Conservation (phyloP, 2,888 invertebrate species). For the Aspidiotus rigidus region DNA sequence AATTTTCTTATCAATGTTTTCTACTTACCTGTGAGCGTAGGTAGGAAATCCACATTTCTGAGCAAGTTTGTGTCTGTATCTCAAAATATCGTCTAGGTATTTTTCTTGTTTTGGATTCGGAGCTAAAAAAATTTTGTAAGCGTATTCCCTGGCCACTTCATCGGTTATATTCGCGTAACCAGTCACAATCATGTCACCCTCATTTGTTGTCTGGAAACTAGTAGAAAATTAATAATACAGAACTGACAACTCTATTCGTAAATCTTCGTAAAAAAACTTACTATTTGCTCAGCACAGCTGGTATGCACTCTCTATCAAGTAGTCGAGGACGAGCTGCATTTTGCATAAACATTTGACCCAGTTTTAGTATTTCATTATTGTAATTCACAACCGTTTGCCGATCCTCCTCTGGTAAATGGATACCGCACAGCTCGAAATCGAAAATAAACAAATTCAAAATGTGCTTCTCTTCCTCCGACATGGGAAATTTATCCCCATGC, state of each 20-base stretch:
- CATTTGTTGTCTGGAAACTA: constrained; percentile 42
- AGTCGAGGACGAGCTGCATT: constrained; percentile 61
- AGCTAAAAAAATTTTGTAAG: constrained; percentile 74
- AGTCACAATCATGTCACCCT: constrained; percentile 65
- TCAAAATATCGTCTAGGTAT: constrained; percentile 61
- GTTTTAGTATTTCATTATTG: constrained; percentile 70
- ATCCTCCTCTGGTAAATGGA: constrained; percentile 72
- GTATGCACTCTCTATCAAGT: constrained; percentile 57
- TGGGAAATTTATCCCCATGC: constrained; percentile 57
- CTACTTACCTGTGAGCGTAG: constrained; percentile 62
- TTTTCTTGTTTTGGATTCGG: constrained; percentile 68
- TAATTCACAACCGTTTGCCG: constrained; percentile 68
- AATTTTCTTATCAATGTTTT: neutral
- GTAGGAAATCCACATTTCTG: constrained; percentile 78
- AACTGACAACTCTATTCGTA: neutral
- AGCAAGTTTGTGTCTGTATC: constrained; percentile 69
- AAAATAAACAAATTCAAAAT: constrained; percentile 83
- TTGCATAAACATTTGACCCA: constrained; percentile 74
- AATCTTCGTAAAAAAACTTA: constrained; percentile 36
- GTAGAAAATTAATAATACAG: neutral
- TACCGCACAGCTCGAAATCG: constrained; percentile 96
- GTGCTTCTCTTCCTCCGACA: constrained; percentile 68
- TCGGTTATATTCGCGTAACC: constrained; percentile 74
- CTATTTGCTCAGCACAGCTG: constrained; percentile 49
- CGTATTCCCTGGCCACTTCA: constrained; percentile 71